Conservation (phyloP, 2,888 invertebrate species). For the Acrocyrtus sp. region DNA sequence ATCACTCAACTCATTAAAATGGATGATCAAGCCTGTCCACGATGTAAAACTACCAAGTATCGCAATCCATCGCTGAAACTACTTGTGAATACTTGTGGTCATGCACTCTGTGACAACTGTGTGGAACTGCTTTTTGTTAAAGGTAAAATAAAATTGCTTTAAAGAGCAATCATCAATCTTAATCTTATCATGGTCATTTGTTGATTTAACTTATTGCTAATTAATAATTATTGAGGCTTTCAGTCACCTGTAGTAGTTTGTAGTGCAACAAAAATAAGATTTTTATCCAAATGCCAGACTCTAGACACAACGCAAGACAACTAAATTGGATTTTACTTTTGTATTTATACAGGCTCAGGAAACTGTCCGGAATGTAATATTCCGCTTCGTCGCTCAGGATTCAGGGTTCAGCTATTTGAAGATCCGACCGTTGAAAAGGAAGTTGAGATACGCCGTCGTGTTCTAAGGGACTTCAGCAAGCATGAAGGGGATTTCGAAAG, state of each 20-base stretch:
- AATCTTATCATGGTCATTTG: too few species aligned
- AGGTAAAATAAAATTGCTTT: conserved; percentile 76
- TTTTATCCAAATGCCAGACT: background rate
- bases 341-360: conserved; percentile 77
- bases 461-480: conserved; percentile 92
- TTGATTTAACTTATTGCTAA: too few species aligned
- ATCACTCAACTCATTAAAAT: background rate
- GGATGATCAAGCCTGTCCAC: conserved; percentile 80
- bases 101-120: conserved; percentile 97
- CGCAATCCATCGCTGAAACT: conserved; percentile 95
- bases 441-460: conserved; percentile 87
- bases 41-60: conserved; percentile 97
- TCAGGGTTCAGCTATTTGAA: conserved; percentile 94
- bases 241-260: too few species aligned
- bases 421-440: conserved; percentile 97
- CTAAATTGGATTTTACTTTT: conserved; percentile 13
- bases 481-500: conserved; percentile 92
- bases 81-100: conserved; percentile 98
- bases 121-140: conserved; percentile 95
- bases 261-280: background rate
- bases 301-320: too few species aligned
- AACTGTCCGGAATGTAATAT: conserved; percentile 94
- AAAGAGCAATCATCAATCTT: too few species aligned
- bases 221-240: too few species aligned
- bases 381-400: conserved; percentile 87